Evolutionary conservation across 2,888 invertebrate genomes (phyloP).

Genomic region (Cactoblastis cactorum): DNA sequence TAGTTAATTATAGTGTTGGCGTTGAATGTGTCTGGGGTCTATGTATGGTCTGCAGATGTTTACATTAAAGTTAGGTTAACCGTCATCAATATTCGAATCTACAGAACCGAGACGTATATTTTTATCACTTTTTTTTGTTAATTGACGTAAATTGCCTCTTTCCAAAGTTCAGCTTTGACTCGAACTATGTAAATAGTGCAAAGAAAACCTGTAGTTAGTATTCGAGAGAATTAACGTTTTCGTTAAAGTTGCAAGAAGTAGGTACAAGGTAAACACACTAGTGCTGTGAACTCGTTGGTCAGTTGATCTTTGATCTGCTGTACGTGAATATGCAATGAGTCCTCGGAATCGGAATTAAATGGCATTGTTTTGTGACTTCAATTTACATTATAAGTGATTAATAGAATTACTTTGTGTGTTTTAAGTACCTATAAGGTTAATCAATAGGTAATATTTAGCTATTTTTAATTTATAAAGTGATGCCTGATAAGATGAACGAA

Average conservation of each 20-base stretch:
- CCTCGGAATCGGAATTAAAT: conserved; percentile 8
- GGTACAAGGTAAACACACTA: conserved; percentile 24
- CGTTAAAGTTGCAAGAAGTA: conserved; percentile 32
- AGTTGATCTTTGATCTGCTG: conserved; percentile 1
- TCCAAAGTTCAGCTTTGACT: neutral
- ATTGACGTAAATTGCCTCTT: neutral
- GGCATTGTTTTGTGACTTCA: neutral
- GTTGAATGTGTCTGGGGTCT: too few relatives aligned
- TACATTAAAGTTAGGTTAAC: too few relatives aligned
- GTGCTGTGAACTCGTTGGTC: conserved; percentile 2
- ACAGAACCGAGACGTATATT: too few relatives aligned
- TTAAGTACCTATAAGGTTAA: neutral
- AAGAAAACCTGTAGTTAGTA: conserved; percentile 1
- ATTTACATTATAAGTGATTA: conserved; percentile 1
- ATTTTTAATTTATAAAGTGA: too few relatives aligned
- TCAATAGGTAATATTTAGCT: too few relatives aligned
- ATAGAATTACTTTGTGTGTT: neutral
- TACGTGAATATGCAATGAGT: conserved; percentile 12
- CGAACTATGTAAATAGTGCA: neutral
- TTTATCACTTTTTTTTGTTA: neutral
- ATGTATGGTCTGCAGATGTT: too few relatives aligned
- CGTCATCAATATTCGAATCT: too few relatives aligned
- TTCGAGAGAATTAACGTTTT: conserved; percentile 35
- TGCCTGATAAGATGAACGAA: too few relatives aligned
- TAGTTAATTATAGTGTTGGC: too few relatives aligned